These are phyloP conservation scores for Alaudala cheleensis DNA, from an alignment of 2,113 vertebrate species.

Conservation along the genomic window DNA sequence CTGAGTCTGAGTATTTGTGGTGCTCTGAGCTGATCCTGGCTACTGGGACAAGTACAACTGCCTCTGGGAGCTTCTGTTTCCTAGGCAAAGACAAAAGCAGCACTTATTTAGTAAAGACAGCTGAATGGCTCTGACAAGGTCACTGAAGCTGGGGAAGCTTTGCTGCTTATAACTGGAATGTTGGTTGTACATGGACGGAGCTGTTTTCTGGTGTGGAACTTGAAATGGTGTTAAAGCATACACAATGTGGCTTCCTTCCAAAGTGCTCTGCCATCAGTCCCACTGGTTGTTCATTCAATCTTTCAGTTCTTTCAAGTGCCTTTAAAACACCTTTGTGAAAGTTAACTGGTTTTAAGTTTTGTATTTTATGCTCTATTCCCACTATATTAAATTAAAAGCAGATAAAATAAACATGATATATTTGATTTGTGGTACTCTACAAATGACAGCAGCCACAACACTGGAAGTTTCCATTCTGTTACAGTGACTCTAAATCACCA, in stretches of 20 bases:
- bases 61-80: neutral
- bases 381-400: slow-evolving; percentile 54
- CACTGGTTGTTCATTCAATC: neutral
- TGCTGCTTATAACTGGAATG: neutral
- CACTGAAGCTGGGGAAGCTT: neutral
- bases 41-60: neutral
- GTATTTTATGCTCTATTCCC: slow-evolving; percentile 43
- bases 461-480: neutral
- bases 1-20: neutral
- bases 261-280: neutral
- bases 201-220: neutral
- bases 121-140: neutral
- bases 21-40: neutral
- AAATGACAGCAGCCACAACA: neutral
- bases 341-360: neutral
- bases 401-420: neutral
- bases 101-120: neutral
- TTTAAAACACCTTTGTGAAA: neutral
- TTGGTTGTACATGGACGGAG: neutral
- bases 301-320: neutral
- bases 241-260: neutral
- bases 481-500: rapidly evolving
- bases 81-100: neutral
- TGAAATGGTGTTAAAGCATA: neutral
- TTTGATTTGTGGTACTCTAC: neutral